phyloP scores from a whole-genome alignment of 2,113 vertebrate species.

The Prunella fulvescens region DNA sequence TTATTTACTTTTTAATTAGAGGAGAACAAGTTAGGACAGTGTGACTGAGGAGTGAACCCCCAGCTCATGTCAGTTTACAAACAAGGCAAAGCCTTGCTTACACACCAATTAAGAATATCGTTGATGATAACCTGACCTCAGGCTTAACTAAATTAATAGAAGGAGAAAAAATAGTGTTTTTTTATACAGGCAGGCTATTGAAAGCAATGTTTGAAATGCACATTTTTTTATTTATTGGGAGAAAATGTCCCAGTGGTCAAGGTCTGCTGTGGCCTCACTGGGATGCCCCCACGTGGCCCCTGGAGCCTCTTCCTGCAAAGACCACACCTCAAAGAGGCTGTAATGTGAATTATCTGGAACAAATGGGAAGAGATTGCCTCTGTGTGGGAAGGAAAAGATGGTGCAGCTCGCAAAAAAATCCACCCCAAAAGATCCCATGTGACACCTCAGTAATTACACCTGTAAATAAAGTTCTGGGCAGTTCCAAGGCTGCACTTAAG shows the following conservation, averaged over 20 bases:
- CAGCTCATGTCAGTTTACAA: conserved; percentile 26
- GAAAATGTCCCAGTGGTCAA: not conserved
- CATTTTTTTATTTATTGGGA: not conserved
- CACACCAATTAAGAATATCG: not conserved
- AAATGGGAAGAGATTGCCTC: not conserved
- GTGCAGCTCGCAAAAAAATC: not conserved
- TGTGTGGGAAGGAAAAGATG: not conserved
- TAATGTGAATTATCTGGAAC: not conserved
- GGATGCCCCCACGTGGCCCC: not conserved
- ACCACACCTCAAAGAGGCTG: not conserved
- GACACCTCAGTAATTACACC: not conserved
- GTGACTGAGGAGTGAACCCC: conserved; percentile 50
- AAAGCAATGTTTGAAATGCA: not conserved
- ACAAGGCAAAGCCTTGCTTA: conserved; percentile 3
- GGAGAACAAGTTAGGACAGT: conserved; percentile 45
- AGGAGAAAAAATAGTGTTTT: not conserved
- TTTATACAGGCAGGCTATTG: not conserved
- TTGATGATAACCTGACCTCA: not conserved
- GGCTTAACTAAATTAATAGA: not conserved
- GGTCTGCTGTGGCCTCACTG: not conserved
- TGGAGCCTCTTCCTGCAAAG: not conserved
- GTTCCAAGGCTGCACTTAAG: not conserved
- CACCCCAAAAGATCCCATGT: not conserved
- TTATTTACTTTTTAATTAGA: conserved; percentile 75
- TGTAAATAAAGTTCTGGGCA: not conserved